Base-by-base conservation (phyloP, 2,888 invertebrate species). In the Dorcus hopei region DNA sequence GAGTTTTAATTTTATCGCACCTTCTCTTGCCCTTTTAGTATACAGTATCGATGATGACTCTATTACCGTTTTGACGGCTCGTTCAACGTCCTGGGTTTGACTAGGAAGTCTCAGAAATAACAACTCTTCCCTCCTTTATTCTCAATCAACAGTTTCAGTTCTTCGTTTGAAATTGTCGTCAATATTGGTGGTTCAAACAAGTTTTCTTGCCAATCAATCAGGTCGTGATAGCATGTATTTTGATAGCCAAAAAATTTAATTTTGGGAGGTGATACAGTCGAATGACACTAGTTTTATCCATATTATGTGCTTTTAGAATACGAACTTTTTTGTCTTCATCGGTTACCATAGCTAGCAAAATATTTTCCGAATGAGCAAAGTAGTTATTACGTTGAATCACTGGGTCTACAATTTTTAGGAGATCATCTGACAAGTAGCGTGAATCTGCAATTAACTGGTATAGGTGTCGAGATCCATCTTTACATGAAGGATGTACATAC, bases 341-440 rank as follows among this genome's bases (percentile, higher is more conserved):
- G 43, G 43, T 42, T 45, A 53, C 9, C 53, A 45, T 53, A 3
- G 45, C 26, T 45, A 53, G 53, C 53, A 53, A 53, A 19, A 53
- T 26, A 53, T 53, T 53, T 53, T 53, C 45, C 14, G 49, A 26
- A 49, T 50, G 47, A 45, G 39, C 40, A 38, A 9, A 58, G 39
- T 41, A 58, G n/a, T 43, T 50, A 53, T 58, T 58, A 8, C 54
- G 41, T 9, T 42, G 49, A 40, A 58, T 54, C 9, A 50, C 41
- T 19, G 41, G 41, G 26, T 9, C 23, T 23, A 49, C 11, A 49
- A 49, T 49, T 49, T 49, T 49, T 49, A 49, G n/a, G 8, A 26
- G 14, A 14, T 14, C 33, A 33, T 49, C 49, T 49, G 26, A n/a
- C 49, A 49, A 49, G 33, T 49, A 49, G 26, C 23, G 33, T 14